These are phyloP conservation scores for Pogona vitticeps DNA, from an alignment of 2,113 vertebrate genomes.

Conservation along the genomic window DNA sequence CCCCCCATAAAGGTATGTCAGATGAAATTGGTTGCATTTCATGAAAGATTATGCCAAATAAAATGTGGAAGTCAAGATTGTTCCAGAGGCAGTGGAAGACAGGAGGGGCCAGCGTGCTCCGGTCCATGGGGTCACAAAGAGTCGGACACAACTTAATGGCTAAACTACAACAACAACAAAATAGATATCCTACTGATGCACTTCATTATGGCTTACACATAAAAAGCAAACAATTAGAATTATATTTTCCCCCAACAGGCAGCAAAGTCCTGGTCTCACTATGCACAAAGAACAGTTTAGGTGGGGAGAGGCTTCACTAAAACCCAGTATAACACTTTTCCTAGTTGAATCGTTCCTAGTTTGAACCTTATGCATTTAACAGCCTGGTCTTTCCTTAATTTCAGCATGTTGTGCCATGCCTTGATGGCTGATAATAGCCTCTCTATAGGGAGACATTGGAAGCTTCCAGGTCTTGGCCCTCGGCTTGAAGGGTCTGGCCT, in stretches of 20 bases:
- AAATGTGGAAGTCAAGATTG: too few species aligned
- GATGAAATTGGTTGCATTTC: too few species aligned
- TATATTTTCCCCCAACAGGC: neutral
- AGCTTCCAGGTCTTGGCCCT: neutral
- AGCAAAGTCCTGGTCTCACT: neutral
- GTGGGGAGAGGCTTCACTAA: neutral
- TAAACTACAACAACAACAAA: too few species aligned
- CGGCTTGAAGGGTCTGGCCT: neutral
- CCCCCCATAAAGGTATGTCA: too few species aligned
- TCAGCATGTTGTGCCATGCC: neutral
- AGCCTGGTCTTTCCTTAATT: neutral
- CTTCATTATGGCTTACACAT: too few species aligned
- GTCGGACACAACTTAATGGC: too few species aligned
- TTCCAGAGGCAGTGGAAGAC: too few species aligned
- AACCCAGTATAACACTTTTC: neutral
- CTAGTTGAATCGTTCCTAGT: neutral
- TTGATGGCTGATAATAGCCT: neutral
- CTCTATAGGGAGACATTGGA: neutral
- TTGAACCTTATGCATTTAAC: neutral
- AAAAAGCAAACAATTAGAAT: neutral
- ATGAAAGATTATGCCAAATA: too few species aligned
- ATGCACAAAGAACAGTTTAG: neutral
- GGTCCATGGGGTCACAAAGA: too few species aligned
- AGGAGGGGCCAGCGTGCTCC: too few species aligned
- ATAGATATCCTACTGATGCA: too few species aligned